A percentile compares a stretch with the other conserved stretches of the same genome.
phyloP scores from a whole-genome alignment of 53 echinoderm and acorn worm genomes.

The Hippasteria phrygiana region DNA sequence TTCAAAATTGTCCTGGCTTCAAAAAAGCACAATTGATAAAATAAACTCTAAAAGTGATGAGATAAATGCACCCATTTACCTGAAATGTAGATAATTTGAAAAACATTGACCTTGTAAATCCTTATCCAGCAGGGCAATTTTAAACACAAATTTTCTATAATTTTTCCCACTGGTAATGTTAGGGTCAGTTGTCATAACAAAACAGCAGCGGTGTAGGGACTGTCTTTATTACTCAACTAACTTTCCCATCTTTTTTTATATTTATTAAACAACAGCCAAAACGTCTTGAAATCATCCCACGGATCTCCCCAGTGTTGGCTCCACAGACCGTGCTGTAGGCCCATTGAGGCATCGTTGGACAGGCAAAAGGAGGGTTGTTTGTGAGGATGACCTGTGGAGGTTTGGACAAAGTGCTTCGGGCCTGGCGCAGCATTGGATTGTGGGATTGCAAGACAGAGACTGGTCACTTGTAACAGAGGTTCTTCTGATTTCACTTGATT shows the following conservation, averaged over 20 bases:
- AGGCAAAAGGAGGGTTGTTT: background rate
- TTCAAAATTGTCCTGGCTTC: no score
- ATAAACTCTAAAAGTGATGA: no score
- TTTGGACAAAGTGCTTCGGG: background rate
- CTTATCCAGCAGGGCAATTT: no score
- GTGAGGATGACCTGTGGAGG: background rate
- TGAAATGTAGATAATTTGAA: no score
- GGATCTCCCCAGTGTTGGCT: slow-evolving; percentile 45
- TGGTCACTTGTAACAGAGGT: background rate
- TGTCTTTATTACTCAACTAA: no score
- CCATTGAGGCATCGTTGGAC: background rate
- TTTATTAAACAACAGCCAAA: slow-evolving; percentile 46
- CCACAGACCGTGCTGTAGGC: slow-evolving; percentile 60
- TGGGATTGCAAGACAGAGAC: background rate
- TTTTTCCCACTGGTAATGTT: background rate
- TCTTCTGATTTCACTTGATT: background rate
- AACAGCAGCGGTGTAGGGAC: no score
- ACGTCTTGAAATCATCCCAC: slow-evolving; percentile 58
- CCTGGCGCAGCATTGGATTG: background rate
- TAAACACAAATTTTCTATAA: no score
- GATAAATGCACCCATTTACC: no score
- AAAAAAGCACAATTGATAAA: no score
- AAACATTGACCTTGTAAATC: no score
- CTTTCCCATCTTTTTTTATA: background rate
- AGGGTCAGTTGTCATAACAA: background rate